Base-by-base conservation (phyloP, 2,797 vertebrate species). In the Synaphobranchus kaupii region DNA sequence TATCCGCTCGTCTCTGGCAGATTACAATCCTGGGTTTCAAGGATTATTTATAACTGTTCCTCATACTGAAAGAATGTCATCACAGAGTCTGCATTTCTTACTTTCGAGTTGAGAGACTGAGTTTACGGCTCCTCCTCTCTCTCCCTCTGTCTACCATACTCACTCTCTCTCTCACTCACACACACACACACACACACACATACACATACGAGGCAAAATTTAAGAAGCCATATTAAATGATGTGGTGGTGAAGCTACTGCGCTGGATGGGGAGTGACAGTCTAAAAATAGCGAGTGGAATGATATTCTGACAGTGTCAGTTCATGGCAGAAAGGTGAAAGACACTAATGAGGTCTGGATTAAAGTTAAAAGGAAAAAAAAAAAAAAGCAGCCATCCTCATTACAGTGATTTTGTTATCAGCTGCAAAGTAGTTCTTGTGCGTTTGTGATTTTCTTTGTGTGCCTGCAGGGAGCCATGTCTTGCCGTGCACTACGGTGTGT, bases 201-300 rank as follows among this genome's bases (percentile, higher is more conserved):
- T 1, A 13, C 31, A n/a, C 22, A 34, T 13, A 73, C 17, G 68
- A 31, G 68, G 73, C 5, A 44, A 56, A 83, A n/a, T 52, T 56
- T 31, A 85, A 34, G 48, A 83, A 52, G 52, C 78, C 66, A 39
- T 48, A 63, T 76, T 0, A 58, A 80, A 39, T 48, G 68, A 87
- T 80, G 50, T 8, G 63, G 63, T 50, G 44, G 63, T 78, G 54
- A 86, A 13, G 28, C 78, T 50, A 71, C 15, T 39, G 80, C 17
- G 8, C 44, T 81, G 73, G 31, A 31, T 71, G n/a, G 81, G 78
- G 81, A 86, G 85, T 31, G 48, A 85, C 22, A 80, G 83, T 81
- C 56, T 89, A 60, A 81, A 89, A 89, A 87, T 87, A 87, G 85
- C 81, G 17, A 31, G 58, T 58, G 71, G 85, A 85, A 81, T 81